Evolutionary conservation across 1,140 invertebrate species (phyloP), one percentile per base, ranked within the genome.

Genomic region (Onthophagus taurus): DNA sequence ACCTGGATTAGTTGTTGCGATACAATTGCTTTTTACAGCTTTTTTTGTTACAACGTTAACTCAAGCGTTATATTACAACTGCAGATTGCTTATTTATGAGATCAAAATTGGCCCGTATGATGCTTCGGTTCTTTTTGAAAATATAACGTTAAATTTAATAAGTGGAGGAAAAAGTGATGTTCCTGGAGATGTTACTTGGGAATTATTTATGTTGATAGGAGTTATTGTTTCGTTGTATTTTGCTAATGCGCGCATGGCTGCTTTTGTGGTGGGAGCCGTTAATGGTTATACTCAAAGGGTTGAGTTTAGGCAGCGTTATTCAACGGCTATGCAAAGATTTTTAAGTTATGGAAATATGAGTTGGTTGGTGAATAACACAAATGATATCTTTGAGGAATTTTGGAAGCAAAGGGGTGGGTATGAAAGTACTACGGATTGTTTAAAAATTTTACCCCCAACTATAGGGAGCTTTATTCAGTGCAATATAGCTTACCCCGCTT

Each of bases 401-500:
- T 29, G 19, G 14, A 13, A 42, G n/a, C 34, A 36, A 18, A 23
- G 14, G 9, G n/a, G 14, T 8, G 18, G 24, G 4, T 38, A 30
- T 17, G 19, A 38, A 16, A 21, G 29, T 23, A 20, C 30, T 8
- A 44, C 7, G 6, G 21, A 38, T 11, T 24, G 31, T 17, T 44
- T 41, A 18, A 18, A 11, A 2, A 29, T 26, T 18, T 19, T 41
- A 17, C 23, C 38, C 3, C 38, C 38, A 16, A 16, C 38, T 17
- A 19, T 29, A 18, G 21, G 18, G 3, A 41, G 29, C 29, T 21
- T 26, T 26, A 41, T 41, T 26, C 19, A 26, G 11, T 17, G 24
- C n/a, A 24, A 41, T 16, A 13, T 41, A 14, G 19, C n/a, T 14
- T 45, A 35, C 23, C 20, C 16, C 11, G 33, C 35, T 20, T 51